Percentiles rank a stretch among this genome's conserved stretches.
phyloP scores from a whole-genome alignment of 2,888 invertebrate species.

The Orchesellides sinensis region DNA sequence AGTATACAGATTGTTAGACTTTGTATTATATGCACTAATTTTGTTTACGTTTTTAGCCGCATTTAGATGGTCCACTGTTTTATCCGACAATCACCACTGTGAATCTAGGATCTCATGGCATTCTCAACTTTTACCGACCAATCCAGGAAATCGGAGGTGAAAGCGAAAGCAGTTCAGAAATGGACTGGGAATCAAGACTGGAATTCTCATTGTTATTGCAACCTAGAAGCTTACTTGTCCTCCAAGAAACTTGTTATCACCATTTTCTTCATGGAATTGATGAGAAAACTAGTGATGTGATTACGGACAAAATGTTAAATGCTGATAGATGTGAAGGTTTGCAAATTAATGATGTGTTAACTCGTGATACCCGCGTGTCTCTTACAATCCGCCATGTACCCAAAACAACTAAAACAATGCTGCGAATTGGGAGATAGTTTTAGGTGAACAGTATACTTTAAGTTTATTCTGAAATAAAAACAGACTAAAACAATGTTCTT shows the following conservation, averaged over 20 bases:
- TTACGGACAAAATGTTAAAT: conserved; percentile 79
- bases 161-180: background rate
- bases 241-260: conserved; percentile 89
- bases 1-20: no score
- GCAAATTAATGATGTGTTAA: conserved; percentile 80
- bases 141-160: conserved; percentile 19
- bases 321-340: conserved; percentile 80
- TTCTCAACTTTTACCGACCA: conserved; percentile 88
- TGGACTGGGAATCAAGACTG: conserved; percentile 47
- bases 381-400: conserved; percentile 96
- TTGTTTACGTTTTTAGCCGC: conserved; percentile 81
- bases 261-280: conserved; percentile 92
- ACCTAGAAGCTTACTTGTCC: conserved; percentile 90
- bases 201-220: conserved; percentile 89
- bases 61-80: conserved; percentile 96
- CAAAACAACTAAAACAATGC: conserved; percentile 84
- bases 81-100: conserved; percentile 95
- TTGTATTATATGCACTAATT: background rate
- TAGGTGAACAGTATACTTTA: conserved; percentile 3
- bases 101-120: conserved; percentile 91
- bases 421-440: conserved; percentile 58
- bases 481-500: background rate
- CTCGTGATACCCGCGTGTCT: conserved; percentile 87
- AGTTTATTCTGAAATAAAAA: conserved; percentile 10
- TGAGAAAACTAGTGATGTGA: conserved; percentile 82